Base-by-base conservation (phyloP, 2,113 vertebrate genomes). In the Gavialis gangeticus region DNA sequence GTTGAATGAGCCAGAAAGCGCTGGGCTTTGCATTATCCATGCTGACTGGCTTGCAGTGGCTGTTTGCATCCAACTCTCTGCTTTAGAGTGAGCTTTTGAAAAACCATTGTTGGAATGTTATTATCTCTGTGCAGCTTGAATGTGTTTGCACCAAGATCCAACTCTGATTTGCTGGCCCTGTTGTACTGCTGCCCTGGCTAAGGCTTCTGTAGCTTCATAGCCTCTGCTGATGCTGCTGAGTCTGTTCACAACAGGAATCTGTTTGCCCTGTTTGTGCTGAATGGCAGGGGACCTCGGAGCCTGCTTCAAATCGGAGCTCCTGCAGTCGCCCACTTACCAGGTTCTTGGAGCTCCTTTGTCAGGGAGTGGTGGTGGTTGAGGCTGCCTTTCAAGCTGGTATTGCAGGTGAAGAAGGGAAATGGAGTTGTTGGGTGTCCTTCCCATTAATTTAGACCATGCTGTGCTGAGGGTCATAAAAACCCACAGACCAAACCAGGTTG, bases 381-480 rank as follows among this genome's bases (percentile, higher is more conserved):
- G 60, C 87, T 96, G 67, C 84, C 66, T 92, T 96, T 93, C 78
- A 79, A 75, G 5, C 83, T 71, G 78, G 63, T 85, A 76, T 90
- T 96, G 82, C 84, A 84, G 59, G 15, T 75, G 14, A 56, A 64
- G 66, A 79, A 77, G 85, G 92, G 79, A 91, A 79, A 18, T 24
- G 16, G 37, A 54, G 30, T 27, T 89, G 46, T 84, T 97, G 82
- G 11, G 80, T 82, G 1, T 60, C 88, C 93, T 82, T 46, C 77
- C 88, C 75, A 46, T 96, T 94, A 95, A 88, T 84, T 69, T 93
- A 82, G 69, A 34, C 89, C 82, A 84, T 90, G 87, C 91, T 96
- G 94, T 88, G 85, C 91, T 84, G 83, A 85, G 78, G 71, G 27
- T 37, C 27, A 4, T 28, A 73, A 30, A 15, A 24, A 30, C 28